These are phyloP conservation scores for Sitta carolinensis DNA, from an alignment of 2,797 vertebrate species.

Conservation along the genomic window DNA sequence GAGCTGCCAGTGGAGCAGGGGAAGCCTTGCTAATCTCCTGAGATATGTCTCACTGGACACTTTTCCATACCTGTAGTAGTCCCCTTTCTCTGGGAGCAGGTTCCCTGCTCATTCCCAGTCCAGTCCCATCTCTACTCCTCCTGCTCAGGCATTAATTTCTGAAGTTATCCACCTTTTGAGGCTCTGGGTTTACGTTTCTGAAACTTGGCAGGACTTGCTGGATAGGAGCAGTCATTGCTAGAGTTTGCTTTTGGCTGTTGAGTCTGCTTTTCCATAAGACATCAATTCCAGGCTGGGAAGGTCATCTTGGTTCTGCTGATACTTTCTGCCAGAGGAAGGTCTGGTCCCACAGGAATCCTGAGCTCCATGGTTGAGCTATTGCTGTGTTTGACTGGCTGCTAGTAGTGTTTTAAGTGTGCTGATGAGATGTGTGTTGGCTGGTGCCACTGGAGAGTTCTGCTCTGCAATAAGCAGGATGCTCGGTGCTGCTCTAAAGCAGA, in stretches of 20 bases:
- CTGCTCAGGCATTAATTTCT: not conserved
- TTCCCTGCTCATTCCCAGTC: not conserved
- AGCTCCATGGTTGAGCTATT: fast-evolving
- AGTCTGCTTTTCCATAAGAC: not conserved
- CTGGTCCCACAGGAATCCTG: not conserved
- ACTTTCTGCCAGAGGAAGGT: not conserved
- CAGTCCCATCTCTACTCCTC: not conserved
- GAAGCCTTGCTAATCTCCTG: not conserved
- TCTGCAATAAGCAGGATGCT: not conserved
- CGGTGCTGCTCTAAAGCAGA: not conserved
- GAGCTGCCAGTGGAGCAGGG: not conserved
- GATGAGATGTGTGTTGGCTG: not conserved
- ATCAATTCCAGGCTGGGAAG: not conserved
- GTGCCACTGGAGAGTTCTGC: not conserved
- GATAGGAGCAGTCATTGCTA: not conserved
- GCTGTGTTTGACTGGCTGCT: not conserved
- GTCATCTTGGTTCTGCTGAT: not conserved
- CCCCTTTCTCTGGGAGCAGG: not conserved
- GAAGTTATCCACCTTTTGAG: not conserved
- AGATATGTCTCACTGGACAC: not conserved
- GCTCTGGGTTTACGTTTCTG: not conserved
- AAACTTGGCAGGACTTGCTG: not conserved
- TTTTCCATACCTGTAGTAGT: not conserved
- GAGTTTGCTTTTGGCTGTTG: not conserved
- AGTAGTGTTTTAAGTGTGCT: not conserved